A percentile compares a stretch with the other conserved stretches of the same genome.
phyloP scores from a whole-genome alignment of 1,140 invertebrate genomes.

The Lordiphosa collinella region DNA sequence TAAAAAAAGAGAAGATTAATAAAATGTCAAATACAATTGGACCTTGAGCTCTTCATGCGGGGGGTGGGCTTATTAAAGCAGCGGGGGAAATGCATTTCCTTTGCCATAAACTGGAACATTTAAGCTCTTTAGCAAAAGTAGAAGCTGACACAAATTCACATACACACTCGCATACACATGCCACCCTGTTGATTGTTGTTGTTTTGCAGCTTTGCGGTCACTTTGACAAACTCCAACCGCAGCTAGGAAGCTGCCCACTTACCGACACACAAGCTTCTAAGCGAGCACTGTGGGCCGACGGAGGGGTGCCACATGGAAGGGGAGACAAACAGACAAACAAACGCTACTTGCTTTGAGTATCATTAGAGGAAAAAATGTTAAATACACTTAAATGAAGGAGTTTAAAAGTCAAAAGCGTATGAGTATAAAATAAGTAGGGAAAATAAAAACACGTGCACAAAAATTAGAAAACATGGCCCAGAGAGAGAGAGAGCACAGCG shows the following conservation, averaged over 20 bases:
- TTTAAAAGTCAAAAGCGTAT: slow-evolving; percentile 70
- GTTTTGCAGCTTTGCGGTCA: slow-evolving; percentile 61
- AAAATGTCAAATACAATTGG: slow-evolving; percentile 47
- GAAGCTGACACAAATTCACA: slow-evolving; percentile 18
- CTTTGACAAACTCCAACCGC: slow-evolving; percentile 72
- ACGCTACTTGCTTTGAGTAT: slow-evolving; percentile 70
- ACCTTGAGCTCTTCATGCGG: slow-evolving; percentile 27
- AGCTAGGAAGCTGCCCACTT: slow-evolving; percentile 55
- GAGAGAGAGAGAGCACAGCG: background rate
- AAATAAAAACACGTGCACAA: slow-evolving; percentile 23
- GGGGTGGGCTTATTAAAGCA: slow-evolving; percentile 48
- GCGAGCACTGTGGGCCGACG: background rate
- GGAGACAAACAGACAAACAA: slow-evolving; percentile 39
- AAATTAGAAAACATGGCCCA: slow-evolving; percentile 51
- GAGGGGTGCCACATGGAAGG: background rate
- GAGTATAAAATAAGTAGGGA: slow-evolving; percentile 44
- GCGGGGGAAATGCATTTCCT: slow-evolving; percentile 39
- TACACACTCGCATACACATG: slow-evolving; percentile 13
- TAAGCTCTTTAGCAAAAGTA: slow-evolving; percentile 41
- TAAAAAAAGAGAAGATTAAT: slow-evolving; percentile 13
- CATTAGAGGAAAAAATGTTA: slow-evolving; percentile 72
- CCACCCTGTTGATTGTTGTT: slow-evolving; percentile 36
- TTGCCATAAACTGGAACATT: slow-evolving; percentile 25
- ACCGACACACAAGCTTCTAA: slow-evolving; percentile 16
- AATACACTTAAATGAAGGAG: slow-evolving; percentile 61